Base-by-base conservation (phyloP, 2,888 invertebrate genomes). In the Agriopis leucophaearia region DNA sequence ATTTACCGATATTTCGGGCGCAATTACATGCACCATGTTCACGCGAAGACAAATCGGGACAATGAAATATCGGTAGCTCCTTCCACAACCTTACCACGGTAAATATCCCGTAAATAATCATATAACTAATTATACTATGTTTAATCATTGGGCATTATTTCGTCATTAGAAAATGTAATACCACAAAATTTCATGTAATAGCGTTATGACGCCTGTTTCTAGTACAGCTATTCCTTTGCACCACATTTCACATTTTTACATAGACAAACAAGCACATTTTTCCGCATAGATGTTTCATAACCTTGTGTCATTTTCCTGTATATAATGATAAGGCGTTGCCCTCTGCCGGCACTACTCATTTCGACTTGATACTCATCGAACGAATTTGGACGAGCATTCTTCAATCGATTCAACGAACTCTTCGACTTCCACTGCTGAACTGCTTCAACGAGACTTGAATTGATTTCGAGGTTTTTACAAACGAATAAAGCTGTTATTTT, bases 221-320 rank as follows among this genome's bases (percentile, higher is more conserved):
- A 6, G 44, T 44, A 44, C 0, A 44, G 4, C 6, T n/a, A 38
- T 38, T n/a, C 9, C 12, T 51, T n/a, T 60, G 18, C 58, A 45
- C 27, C 13, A 42, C 27, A 52, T 58, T 58, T 16, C 58, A 56
- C 27, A 44, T 38, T 54, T 8, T 58, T 55, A 15, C 13, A 66
- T 57, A 27, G 51, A 57, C 69, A 54, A 35, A 69, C 64, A 48
- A 36, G 54, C 45, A 16, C 0, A 38, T n/a, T 38, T 44, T 42
- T 45, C 9, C 47, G 1, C 27, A 10, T 56, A 44, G 5, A 12
- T 18, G 47, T 72, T 72, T 69, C 69, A 63, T 57, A 69, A 72
- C 48, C 35, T 69, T 69, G 58, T 54, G 55, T 13, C 18, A 64
- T 63, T 56, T 63, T 38, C 6, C 16, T 55, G 15, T 65, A 67